These are phyloP conservation scores for Oreohelix idahoensis DNA, from an alignment of 1,140 invertebrate species.

Conservation along the genomic window DNA sequence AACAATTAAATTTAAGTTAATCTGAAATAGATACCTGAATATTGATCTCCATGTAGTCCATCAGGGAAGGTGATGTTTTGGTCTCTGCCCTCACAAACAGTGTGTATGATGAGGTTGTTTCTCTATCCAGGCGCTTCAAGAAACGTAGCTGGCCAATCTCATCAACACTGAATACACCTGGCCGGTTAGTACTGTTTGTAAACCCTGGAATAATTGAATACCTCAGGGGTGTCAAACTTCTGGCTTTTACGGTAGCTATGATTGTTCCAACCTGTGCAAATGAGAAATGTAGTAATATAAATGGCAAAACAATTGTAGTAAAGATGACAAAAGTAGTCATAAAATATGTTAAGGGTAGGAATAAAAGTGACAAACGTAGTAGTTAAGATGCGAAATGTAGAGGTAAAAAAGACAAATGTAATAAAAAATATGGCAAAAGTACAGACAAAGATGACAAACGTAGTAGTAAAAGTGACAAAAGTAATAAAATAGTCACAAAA, in stretches of 20 bases:
- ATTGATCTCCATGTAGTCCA: conserved; percentile 53
- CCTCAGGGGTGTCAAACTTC: conserved; percentile 70
- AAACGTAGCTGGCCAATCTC: conserved; percentile 84
- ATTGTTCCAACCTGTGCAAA: conserved; percentile 72
- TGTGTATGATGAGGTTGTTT: conserved; percentile 45
- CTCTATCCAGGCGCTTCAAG: conserved; percentile 75
- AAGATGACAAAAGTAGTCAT: too few species aligned
- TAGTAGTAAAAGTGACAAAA: too few species aligned
- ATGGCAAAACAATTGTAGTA: too few species aligned
- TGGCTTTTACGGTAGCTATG: conserved; percentile 67
- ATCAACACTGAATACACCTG: conserved; percentile 82
- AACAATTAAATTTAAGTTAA: too few species aligned
- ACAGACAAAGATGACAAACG: too few species aligned
- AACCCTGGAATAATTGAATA: conserved; percentile 81
- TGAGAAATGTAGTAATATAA: too few species aligned
- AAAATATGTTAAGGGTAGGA: too few species aligned
- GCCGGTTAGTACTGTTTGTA: conserved; percentile 58
- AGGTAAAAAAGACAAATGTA: too few species aligned
- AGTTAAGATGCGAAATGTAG: too few species aligned
- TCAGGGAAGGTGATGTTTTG: conserved; percentile 53
- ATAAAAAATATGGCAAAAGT: too few species aligned
- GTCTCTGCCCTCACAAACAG: conserved; percentile 55
- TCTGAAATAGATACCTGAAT: conserved; percentile 52
- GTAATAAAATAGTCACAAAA: too few species aligned
- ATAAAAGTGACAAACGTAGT: too few species aligned